Base-by-base conservation (phyloP, 2,113 vertebrate species). In the Coregonus clupeaformis region DNA sequence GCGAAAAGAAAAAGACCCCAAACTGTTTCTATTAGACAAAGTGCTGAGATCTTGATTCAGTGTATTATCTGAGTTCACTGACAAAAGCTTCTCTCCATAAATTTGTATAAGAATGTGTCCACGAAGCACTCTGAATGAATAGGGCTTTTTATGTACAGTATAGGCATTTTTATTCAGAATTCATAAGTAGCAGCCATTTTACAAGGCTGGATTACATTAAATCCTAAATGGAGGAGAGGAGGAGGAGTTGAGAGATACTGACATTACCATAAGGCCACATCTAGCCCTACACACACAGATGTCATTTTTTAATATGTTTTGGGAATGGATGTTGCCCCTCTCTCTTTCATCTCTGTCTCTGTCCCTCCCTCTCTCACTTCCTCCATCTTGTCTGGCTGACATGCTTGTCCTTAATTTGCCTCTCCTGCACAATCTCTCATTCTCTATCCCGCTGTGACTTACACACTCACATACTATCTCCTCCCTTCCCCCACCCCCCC, bases 111-210 rank as follows among this genome's bases (percentile, higher is more conserved):
- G 2, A 82, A 80, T 81, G 65, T 82, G 77, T 83, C 74, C 77
- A 83, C 71, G 36, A 75, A 32, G 85, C 78, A 74, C 49, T 79
- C 68, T 74, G 36, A 79, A 81, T 77, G 69, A 82, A 77, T 47
- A 68, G 36, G 57, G 49, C 47, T 74, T 74, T 80, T 60, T 42
- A 83, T 74, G 36, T 11, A 42, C 36, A 42, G 72, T 77, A 74
- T 68, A 74, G 75, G 65, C 47, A 18, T 85, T 59, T 69, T 82
- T 65, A 82, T 87, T 80, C 77, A 77, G 64, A 82, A 84, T 85
- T 82, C 74, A 82, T 82, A 78, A 69, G 70, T 47, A 81, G 82
- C 73, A 80, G 71, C n/a, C 77, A 78, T 77, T 84, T 76, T 67
- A 77, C 77, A 76, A 74, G 75, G 65, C 67, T 18, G 42, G 76